Conservation (phyloP, 2,113 vertebrate genomes). For the Forbesichthys papilliferus region DNA sequence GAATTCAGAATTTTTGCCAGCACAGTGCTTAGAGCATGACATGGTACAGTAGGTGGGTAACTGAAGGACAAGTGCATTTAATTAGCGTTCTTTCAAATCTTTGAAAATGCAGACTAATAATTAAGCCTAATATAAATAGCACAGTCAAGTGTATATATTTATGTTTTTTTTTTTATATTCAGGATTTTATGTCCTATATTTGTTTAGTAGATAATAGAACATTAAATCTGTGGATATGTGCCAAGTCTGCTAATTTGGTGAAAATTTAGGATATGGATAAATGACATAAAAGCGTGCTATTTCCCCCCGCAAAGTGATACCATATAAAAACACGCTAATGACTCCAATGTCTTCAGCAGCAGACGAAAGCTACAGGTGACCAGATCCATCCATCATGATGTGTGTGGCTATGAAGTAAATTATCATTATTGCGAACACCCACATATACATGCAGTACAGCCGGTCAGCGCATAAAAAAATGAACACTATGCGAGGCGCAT, state of each 20-base stretch:
- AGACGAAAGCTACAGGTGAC: conserved; percentile 59
- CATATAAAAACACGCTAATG: conserved; percentile 20
- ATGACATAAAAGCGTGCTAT: neutral
- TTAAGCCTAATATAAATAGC: neutral
- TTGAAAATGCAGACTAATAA: neutral
- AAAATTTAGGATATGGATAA: neutral
- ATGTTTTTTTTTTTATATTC: too few relatives aligned
- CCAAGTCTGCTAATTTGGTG: neutral
- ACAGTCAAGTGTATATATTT: neutral
- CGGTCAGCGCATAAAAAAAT: conserved; percentile 51
- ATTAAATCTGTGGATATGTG: neutral
- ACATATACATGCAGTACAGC: conserved; percentile 47
- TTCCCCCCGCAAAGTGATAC: conserved; percentile 4
- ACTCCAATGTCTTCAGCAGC: neutral
- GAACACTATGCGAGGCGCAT: conserved; percentile 50
- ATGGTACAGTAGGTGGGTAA: conserved; percentile 40
- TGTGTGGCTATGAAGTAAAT: conserved; percentile 57
- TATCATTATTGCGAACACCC: conserved; percentile 63
- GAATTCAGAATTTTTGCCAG: conserved; percentile 63
- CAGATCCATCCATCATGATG: conserved; percentile 56
- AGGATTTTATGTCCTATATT: too few relatives aligned
- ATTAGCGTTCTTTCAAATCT: conserved; percentile 8
- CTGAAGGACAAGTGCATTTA: conserved; percentile 58
- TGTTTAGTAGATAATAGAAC: too few relatives aligned
- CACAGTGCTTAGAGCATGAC: conserved; percentile 57